Evolutionary conservation across 2,797 vertebrate genomes (phyloP), one percentile per base, ranked within the genome.

Genomic region (Xenops minutus): DNA sequence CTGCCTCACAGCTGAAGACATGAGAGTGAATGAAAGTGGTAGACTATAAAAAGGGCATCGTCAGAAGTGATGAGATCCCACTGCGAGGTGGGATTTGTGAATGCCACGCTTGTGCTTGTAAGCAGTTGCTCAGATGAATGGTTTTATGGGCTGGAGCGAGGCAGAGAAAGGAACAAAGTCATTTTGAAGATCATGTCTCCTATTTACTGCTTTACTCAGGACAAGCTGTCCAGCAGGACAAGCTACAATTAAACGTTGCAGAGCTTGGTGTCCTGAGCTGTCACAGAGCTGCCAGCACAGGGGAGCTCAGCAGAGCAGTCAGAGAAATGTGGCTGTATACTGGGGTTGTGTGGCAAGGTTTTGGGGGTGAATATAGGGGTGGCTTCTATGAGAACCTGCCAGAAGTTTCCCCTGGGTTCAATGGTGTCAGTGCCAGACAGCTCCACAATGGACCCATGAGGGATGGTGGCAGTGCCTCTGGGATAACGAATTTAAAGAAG

Each of bases 1-100:
- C 87, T 92, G 94, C 94, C 88, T 95, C 82, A 51, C 89, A 92
- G 91, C 63, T 92, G 87, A 91, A 94, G 51, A 68, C 85, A 73
- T 37, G 82, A 7, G 18, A 91, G 55, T 80, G 73, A 92, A 88
- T 48, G 51, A 52, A 93, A 89, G 85, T 27, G 36, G 55, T 66
- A 71, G 75, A 71, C 73, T 90, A 55, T 83, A 67, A 93, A 90
- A 93, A 93, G 39, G 91, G 91, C 49, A 73, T 84, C 59, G 55
- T 76, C 79, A 94, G 79, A 90, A 81, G 76, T 36, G 69, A 88
- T 58, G 80, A 89, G 76, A 81, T 89, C 82, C 77, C 37, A 78
- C 85, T 69, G 87, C 0, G 29, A 85, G 56, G 58, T 81, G 88
- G 89, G 81, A 71, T 85, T 88, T 92, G 85, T 51, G 84, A 92